Evolutionary conservation across 2,888 invertebrate genomes (phyloP), one percentile per base, ranked within the genome.

Genomic region (Drosophila eohydei): DNA sequence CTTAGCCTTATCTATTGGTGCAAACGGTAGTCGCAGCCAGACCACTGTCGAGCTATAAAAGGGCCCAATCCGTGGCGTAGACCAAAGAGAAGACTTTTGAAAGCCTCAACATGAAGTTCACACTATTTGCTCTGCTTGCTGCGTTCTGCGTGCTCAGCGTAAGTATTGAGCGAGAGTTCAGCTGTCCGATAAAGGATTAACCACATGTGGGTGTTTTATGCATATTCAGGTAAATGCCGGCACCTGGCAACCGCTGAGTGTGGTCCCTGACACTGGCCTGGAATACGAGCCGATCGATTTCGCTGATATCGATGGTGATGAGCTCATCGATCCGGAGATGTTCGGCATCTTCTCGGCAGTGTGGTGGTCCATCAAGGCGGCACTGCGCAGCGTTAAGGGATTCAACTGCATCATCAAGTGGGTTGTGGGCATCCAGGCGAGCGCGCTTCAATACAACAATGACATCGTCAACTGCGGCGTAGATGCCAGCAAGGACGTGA

Each of bases 371-470:
- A 34, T 88, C 7, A 82, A 62, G 55, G 14, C 14, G 0, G 59
- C 59, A 3, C 57, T 91, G 30, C 87, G 82, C 28, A 70, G 74
- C 21, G 38, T 84, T 3, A 91, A 90, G 74, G 91, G 91, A 21
- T 55, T 90, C 21, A 89, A 90, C 57, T 91, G 91, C 55, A 30
- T 78, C n/a, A 11, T 91, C 9, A 75, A 83, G 26, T 80, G 85
- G 78, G 88, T 80, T 4, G n/a, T 44, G 3, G 81, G 76, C 59
- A 83, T 86, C 43, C 52, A 74, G 57, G 52, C n/a, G 6, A 82
- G 77, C 46, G 85, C 83, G 8, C 26, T 54, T 32, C 34, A 64
- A 5, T 91, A 80, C 64, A 61, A 78, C n/a, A 12, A 14, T 4
- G 57, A 73, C 21, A 63, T 91, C 11, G 1, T 73, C 3, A 43